Percentiles rank a stretch among this genome's conserved stretches.
phyloP scores from a whole-genome alignment of 2,797 vertebrate species.

The Rhynchonycteris naso region DNA sequence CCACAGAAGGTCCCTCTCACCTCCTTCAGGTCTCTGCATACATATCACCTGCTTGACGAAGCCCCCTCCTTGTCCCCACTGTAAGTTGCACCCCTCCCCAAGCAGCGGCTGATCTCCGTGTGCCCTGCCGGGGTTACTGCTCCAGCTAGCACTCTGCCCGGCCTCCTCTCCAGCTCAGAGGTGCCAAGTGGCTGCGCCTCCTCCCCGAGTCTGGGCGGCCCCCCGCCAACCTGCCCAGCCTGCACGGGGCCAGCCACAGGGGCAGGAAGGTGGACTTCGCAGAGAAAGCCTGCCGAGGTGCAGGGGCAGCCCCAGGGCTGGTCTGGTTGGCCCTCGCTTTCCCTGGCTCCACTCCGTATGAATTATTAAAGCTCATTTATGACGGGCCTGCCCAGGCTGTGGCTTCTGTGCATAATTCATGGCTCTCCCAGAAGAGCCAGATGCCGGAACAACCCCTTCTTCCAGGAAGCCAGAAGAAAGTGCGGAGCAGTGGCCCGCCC shows the following conservation, averaged over 20 bases:
- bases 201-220: background rate
- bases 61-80: background rate
- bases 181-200: background rate
- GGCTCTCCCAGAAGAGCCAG: constrained; percentile 75
- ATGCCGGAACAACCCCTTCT: constrained; percentile 72
- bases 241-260: background rate
- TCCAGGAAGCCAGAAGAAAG: constrained; percentile 80
- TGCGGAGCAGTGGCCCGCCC: background rate
- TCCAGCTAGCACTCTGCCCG: background rate
- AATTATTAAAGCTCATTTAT: constrained; percentile 88
- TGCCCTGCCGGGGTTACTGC: background rate
- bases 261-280: rapidly evolving
- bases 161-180: background rate
- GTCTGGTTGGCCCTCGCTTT: constrained; percentile 42
- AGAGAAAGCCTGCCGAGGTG: background rate
- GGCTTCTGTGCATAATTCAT: constrained; percentile 87
- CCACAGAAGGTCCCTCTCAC: background rate
- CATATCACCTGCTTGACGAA: background rate
- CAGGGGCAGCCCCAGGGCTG: background rate
- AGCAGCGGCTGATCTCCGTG: background rate
- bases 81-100: background rate
- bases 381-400: constrained; percentile 83
- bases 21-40: background rate
- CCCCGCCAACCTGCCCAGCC: background rate
- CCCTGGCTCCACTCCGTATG: constrained; percentile 66